Evolutionary conservation across 1,140 invertebrate species (phyloP).

Genomic region (Helicoverpa armigera): DNA sequence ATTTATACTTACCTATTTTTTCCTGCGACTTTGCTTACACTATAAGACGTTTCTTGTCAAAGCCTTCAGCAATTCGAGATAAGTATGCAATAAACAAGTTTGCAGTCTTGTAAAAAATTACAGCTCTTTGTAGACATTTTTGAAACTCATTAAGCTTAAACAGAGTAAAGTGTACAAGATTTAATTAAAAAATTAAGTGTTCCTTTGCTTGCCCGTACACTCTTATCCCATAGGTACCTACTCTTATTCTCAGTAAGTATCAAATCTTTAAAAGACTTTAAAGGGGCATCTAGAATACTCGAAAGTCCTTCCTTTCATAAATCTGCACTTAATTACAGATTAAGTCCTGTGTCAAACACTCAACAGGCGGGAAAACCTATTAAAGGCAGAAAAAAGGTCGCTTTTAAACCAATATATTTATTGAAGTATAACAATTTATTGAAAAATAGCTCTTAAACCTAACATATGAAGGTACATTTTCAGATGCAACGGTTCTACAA

Average conservation of each 20-base stretch:
- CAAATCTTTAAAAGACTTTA: background rate
- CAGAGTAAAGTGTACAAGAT: no score
- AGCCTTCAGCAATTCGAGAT: no score
- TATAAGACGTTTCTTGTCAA: no score
- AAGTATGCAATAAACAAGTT: no score
- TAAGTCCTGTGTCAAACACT: conserved; percentile 1
- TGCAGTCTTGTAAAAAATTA: no score
- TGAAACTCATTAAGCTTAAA: no score
- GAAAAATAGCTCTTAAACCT: conserved; percentile 10
- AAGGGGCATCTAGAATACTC: background rate
- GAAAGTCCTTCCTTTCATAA: conserved; percentile 4
- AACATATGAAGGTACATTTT: background rate
- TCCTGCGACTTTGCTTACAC: no score
- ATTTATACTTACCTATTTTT: no score
- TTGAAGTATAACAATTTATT: conserved; percentile 2
- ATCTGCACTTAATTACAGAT: conserved; percentile 21
- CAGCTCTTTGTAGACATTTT: no score
- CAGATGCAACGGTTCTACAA: background rate
- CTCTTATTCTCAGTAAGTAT: background rate
- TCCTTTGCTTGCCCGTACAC: background rate
- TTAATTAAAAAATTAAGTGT: conserved; percentile 11
- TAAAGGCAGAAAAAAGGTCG: background rate
- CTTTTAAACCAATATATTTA: conserved; percentile 22
- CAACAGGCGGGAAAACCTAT: background rate
- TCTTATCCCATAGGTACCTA: no score